phyloP scores from a whole-genome alignment of 2,888 invertebrate species.

The Linnaemya vulpina region DNA sequence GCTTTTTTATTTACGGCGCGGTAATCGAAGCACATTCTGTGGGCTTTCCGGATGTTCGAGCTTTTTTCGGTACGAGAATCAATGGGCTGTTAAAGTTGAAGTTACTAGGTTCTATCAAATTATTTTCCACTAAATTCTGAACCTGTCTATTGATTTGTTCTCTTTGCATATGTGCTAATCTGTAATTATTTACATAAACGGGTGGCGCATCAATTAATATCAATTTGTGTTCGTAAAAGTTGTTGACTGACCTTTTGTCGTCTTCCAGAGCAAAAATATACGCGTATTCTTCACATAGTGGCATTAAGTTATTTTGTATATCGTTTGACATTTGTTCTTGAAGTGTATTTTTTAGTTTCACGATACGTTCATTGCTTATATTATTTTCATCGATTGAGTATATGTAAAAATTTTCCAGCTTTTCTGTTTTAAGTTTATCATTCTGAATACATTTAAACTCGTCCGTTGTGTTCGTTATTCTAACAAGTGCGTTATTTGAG shows the following conservation, averaged over 20 bases:
- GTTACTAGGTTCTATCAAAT: background rate
- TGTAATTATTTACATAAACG: conserved; percentile 31
- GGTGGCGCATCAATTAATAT: conserved; percentile 12
- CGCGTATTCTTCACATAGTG: background rate
- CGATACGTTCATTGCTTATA: background rate
- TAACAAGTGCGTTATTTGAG: too few relatives aligned
- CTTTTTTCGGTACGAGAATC: too few relatives aligned
- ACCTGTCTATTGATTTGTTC: conserved; percentile 29
- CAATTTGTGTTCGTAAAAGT: background rate
- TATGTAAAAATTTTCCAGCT: background rate
- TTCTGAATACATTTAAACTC: conserved; percentile 2
- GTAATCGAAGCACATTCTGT: too few relatives aligned
- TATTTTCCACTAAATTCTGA: conserved; percentile 32
- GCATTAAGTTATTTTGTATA: conserved; percentile 5
- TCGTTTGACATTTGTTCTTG: conserved; percentile 6
- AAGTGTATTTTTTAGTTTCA: background rate
- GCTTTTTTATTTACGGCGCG: too few relatives aligned
- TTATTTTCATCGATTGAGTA: conserved; percentile 7
- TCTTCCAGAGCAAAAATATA: conserved; percentile 29
- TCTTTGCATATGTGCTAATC: conserved; percentile 4
- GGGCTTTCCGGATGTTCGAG: too few relatives aligned
- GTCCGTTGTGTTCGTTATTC: too few relatives aligned
- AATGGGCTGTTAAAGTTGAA: too few relatives aligned
- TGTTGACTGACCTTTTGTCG: conserved; percentile 34
- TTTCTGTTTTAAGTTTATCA: conserved; percentile 4